These are phyloP conservation scores for Spea bombifrons DNA, from an alignment of 2,113 vertebrate species.

Conservation along the genomic window DNA sequence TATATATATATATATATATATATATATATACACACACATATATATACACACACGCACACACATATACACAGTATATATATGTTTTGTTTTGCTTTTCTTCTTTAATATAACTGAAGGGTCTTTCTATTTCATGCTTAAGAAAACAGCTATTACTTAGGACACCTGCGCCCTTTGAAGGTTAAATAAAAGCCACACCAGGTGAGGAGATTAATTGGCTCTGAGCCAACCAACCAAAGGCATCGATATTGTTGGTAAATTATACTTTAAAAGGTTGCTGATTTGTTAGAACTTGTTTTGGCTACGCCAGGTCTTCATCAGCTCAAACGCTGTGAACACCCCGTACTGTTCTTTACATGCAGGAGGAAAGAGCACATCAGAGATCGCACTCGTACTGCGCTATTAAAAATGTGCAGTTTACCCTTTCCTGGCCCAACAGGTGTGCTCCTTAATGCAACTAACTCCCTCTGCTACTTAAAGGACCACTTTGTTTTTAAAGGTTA, in stretches of 20 bases:
- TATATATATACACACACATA: conserved; percentile 14
- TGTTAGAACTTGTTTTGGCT: conserved; percentile 37
- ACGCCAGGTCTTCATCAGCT: conserved; percentile 32
- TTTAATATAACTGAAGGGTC: neutral
- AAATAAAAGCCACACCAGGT: conserved; percentile 31
- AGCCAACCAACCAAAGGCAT: conserved; percentile 24
- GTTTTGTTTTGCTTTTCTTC: neutral
- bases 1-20: neutral
- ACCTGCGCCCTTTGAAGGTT: conserved; percentile 38
- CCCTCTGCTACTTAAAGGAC: too few species aligned
- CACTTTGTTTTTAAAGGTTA: too few species aligned
- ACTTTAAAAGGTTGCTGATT: conserved; percentile 29
- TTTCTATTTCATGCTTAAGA: conserved; percentile 2
- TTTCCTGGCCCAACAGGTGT: too few species aligned
- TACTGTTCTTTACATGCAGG: conserved; percentile 31
- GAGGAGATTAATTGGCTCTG: conserved; percentile 27
- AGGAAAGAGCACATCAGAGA: too few species aligned
- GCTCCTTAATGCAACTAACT: too few species aligned
- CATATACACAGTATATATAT: neutral
- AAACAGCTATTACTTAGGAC: conserved; percentile 31
- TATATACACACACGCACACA: neutral
- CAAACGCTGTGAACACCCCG: conserved; percentile 20
- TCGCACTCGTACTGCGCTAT: too few species aligned
- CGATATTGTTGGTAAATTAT: conserved; percentile 25
- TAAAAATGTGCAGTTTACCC: too few species aligned